Evolutionary conservation across 2,113 vertebrate species (phyloP), one percentile per base, ranked within the genome.

Genomic region (Xyrauchen texanus): DNA sequence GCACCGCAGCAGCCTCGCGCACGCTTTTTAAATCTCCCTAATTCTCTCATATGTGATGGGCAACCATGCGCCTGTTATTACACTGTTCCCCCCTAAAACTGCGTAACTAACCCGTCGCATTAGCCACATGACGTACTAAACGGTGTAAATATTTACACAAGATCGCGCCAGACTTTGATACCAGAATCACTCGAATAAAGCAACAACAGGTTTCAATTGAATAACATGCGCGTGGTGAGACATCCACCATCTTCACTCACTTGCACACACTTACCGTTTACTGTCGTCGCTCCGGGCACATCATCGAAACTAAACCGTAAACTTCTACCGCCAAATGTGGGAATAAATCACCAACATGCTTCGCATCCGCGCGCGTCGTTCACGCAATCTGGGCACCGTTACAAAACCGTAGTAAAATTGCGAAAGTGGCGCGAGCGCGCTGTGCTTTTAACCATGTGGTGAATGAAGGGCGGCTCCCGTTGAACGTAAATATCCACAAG

Each of bases 391-490:
- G 65, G 21, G 34, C 12, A 10, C 16, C 49, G 55, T 15, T 68
- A 21, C 75, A 68, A 63, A 87, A 85, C 81, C 88, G 87, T 91
- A 91, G 90, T 91, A 89, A 89, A 84, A 89, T 87, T 90, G 88
- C 88, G 89, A 93, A 93, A 95, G 94, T 95, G 95, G 95, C 94
- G 95, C 94, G 93, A 94, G 93, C 90, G 85, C 82, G 83, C 82
- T 85, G 87, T 81, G 76, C 88, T 85, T 89, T 91, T 89, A 91
- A 94, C 95, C 96, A 97, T 97, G 96, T 97, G 96, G 93, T 96
- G 94, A 97, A 95, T 95, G 94, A 97, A 98, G 96, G 96, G 96
- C 96, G 96, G 96, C 94, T 91, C 96, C 96, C 95, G 92, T 89
- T 89, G 93, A 96, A 93, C 93, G 94, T 93, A 94, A 96, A 95